phyloP scores from a whole-genome alignment of 2,113 vertebrate genomes.

The Carassius gibelio region DNA sequence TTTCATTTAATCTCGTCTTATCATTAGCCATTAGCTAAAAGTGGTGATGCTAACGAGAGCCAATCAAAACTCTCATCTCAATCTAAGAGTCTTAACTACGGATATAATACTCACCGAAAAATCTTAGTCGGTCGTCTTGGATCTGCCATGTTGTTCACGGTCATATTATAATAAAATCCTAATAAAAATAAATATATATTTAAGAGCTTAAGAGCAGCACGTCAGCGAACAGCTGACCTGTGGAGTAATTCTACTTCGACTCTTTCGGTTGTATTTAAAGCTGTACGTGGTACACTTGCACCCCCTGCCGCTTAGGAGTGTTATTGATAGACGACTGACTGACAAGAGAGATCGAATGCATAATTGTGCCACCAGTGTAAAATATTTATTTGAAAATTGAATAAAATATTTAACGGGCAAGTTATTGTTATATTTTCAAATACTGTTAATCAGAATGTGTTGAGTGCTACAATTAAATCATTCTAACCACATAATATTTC shows the following conservation, averaged over 20 bases:
- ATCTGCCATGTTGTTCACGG: slow-evolving; percentile 81
- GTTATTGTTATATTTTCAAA: not conserved
- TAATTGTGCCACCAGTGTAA: no score
- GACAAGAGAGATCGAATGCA: no score
- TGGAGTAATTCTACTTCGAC: not conserved
- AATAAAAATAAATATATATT: not conserved
- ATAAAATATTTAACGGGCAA: not conserved
- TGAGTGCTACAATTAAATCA: not conserved
- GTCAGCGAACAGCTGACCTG: slow-evolving; percentile 30
- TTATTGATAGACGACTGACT: no score
- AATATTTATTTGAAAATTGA: no score
- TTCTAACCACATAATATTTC: no score
- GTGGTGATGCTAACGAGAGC: slow-evolving; percentile 1
- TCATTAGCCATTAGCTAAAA: slow-evolving; percentile 17
- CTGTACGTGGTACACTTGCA: not conserved
- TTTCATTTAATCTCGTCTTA: not conserved
- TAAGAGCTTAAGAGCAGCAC: not conserved
- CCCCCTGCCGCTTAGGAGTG: not conserved
- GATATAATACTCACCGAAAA: slow-evolving; percentile 74
- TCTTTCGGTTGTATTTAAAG: not conserved
- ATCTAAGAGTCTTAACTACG: not conserved
- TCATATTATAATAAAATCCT: slow-evolving; percentile 69
- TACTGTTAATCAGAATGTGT: no score
- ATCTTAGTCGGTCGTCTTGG: slow-evolving; percentile 85
- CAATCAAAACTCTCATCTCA: not conserved